Evolutionary conservation across 2,888 invertebrate genomes (phyloP), one percentile per base, ranked within the genome.

Genomic region (Chirona hameri): DNA sequence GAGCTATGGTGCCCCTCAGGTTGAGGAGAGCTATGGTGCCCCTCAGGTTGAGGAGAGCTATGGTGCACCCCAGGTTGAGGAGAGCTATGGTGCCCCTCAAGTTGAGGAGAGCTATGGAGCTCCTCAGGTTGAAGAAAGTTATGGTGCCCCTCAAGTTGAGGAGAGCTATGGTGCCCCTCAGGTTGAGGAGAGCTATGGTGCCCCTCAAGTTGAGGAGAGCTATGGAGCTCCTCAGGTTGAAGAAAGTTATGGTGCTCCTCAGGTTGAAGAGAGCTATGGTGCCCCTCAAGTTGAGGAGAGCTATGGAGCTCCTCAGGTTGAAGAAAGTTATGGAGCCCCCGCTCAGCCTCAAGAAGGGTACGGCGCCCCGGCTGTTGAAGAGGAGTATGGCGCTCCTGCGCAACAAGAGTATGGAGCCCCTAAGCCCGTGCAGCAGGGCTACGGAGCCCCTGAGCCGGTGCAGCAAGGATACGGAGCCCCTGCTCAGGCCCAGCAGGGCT

Each of bases 391-490:
- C 27, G 79, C 79, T 15, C 79, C 48, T 18, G 46, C 39, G 1
- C 79, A 79, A 24, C 24, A 76, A 9, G 76, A 46, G 21, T 76
- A 76, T 39, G 76, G 76, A 5, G 46, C 46, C 9, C 46, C 46
- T 0, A 39, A 18, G 1, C 72, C 15, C 4, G 76, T 24, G 14
- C 39, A 76, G 46, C 24, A 76, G 24, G 76, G 21, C 5, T 76
- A 76, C 46, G 76, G 76, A 24, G 76, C 76, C 24, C 76, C 76
- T 12, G 76, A 39, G 9, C 76, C 39, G 39, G 76, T 39, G 15
- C 46, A 76, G 39, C 76, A 76, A 39, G 76, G 24, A 2, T 76
- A 76, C 76, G 76, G 76, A 46, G 76, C 76, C 12, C 76, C 76
- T 10, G 76, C 46, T 46, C 76, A 72, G 72, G 72, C 31, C 0